A percentile compares a stretch with the other conserved stretches of the same genome.
These are phyloP conservation scores for Paguma larvata DNA, from an alignment of 2,797 vertebrate species.

Conservation along the genomic window DNA sequence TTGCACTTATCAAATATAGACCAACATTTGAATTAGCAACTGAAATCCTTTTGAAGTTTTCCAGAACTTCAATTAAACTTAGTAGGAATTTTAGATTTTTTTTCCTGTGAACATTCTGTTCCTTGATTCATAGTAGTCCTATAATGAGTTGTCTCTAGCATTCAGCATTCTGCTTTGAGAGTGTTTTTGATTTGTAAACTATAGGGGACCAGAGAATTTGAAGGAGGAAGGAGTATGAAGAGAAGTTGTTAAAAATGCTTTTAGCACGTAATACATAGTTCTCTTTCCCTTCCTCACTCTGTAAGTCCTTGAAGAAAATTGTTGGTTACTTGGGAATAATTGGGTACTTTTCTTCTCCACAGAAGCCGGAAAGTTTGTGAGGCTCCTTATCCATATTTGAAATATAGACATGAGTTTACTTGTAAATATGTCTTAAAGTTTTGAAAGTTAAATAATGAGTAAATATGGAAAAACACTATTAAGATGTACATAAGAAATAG, in stretches of 20 bases:
- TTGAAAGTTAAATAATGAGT: not conserved
- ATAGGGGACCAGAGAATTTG: not conserved
- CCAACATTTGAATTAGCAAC: constrained; percentile 51
- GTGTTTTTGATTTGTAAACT: not conserved
- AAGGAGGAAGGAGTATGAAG: not conserved
- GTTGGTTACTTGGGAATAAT: not conserved
- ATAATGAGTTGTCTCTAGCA: not conserved
- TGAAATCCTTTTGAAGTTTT: constrained; percentile 37
- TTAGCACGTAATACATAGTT: not conserved
- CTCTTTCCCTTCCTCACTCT: not conserved
- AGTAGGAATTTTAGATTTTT: not conserved
- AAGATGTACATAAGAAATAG: not conserved
- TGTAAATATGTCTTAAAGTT: constrained; percentile 40
- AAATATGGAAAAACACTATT: not conserved
- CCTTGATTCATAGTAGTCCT: not conserved
- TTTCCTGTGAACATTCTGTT: not conserved
- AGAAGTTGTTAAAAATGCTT: not conserved
- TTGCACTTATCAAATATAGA: constrained; percentile 38
- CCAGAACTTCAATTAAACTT: constrained; percentile 34
- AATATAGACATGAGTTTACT: constrained; percentile 7
- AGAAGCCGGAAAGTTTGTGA: not conserved
- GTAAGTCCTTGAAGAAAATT: constrained; percentile 9
- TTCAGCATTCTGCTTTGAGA: not conserved
- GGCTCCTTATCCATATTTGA: not conserved
- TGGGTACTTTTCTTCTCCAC: not conserved